Evolutionary conservation across 1,140 invertebrate genomes (phyloP).

Genomic region (Goniozus legneri): DNA sequence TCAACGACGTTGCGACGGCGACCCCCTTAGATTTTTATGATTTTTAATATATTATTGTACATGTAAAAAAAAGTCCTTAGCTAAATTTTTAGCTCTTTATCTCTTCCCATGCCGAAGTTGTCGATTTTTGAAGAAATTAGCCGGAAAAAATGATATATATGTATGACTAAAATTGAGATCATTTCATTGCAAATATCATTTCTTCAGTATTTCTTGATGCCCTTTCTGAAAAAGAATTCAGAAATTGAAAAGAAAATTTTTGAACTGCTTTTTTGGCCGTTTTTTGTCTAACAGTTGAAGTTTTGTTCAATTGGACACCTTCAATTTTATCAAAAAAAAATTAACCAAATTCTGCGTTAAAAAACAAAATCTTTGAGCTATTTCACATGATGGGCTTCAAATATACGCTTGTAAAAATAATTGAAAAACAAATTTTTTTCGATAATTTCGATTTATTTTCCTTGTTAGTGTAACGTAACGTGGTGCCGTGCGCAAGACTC

Average conservation of each 20-base stretch:
- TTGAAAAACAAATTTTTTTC: background rate
- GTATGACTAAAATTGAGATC: background rate
- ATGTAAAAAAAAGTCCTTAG: too few species aligned
- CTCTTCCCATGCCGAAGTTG: background rate
- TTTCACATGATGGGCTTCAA: background rate
- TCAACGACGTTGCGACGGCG: constrained; percentile 1
- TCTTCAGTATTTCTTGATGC: background rate
- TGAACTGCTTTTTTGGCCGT: background rate
- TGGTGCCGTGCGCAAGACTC: too few species aligned
- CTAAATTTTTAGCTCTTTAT: background rate
- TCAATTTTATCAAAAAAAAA: background rate
- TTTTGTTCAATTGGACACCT: background rate
- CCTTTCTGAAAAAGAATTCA: background rate
- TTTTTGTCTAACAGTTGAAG: background rate
- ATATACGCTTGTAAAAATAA: background rate
- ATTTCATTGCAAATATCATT: background rate
- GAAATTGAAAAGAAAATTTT: background rate
- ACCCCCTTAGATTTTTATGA: background rate
- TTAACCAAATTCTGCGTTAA: constrained; percentile 1
- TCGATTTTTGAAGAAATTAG: background rate
- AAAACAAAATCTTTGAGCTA: constrained; percentile 3
- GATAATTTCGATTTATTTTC: too few species aligned
- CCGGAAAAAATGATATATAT: too few species aligned
- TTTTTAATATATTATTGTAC: background rate
- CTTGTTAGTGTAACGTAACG: too few species aligned